phyloP scores from a whole-genome alignment of 2,797 vertebrate species.

The Acipenser transmontanus region DNA sequence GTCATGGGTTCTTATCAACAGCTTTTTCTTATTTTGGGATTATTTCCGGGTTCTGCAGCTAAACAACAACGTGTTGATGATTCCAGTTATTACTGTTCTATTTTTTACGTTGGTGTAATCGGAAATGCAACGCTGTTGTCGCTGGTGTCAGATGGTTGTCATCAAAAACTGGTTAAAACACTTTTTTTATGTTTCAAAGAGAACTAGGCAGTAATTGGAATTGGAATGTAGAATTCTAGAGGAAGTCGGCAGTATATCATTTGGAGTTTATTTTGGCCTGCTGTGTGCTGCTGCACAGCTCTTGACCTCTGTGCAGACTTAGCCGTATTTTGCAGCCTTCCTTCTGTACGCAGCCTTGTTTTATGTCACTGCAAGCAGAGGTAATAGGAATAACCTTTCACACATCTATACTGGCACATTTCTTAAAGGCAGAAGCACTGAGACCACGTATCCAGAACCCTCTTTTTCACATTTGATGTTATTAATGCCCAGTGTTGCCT shows the following conservation, averaged over 20 bases:
- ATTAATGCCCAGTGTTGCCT: no score
- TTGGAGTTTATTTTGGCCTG: conserved; percentile 85
- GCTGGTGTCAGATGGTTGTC: no score
- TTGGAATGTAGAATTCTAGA: conserved; percentile 57
- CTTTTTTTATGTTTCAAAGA: conserved; percentile 28
- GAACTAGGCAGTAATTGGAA: conserved; percentile 14
- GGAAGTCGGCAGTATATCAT: conserved; percentile 83
- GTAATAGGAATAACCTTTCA: background rate
- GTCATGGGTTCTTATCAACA: conserved; percentile 52
- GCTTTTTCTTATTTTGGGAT: conserved; percentile 54
- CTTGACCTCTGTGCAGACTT: conserved; percentile 77
- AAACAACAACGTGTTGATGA: conserved; percentile 46
- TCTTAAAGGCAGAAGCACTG: no score
- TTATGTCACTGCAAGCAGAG: conserved; percentile 18
- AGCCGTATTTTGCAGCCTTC: conserved; percentile 56
- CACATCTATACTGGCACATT: no score
- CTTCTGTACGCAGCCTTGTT: conserved; percentile 13
- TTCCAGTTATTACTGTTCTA: conserved; percentile 19
- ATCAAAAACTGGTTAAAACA: background rate
- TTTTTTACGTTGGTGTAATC: no score
- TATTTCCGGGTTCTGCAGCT: conserved; percentile 41
- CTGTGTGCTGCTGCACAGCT: conserved; percentile 69
- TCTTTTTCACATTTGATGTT: no score
- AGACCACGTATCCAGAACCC: no score
- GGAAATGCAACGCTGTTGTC: no score